Evolutionary conservation across 2,797 vertebrate genomes (phyloP).

Genomic region (Notolabrus celidotus): DNA sequence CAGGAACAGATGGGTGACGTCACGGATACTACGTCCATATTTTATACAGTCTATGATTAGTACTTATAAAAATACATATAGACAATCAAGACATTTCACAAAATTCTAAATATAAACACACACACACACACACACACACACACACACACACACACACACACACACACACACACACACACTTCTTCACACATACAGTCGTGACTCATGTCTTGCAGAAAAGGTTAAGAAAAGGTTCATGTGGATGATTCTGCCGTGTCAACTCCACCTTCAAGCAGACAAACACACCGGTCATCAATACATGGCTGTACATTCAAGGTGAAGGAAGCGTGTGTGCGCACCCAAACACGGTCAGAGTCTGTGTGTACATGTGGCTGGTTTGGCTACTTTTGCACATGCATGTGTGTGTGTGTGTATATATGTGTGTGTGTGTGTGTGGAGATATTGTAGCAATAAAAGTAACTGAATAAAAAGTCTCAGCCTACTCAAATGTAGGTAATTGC

Average conservation of each 20-base stretch:
- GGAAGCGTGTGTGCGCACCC: conserved; percentile 36
- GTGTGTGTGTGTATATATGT: conserved; percentile 37
- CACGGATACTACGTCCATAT: no score
- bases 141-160: conserved; percentile 47
- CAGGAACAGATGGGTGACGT: no score
- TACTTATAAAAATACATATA: no score
- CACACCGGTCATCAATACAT: conserved; percentile 33
- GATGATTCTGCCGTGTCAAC: conserved; percentile 26
- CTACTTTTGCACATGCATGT: conserved; percentile 33
- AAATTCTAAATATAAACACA: no score
- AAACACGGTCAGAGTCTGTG: conserved; percentile 41
- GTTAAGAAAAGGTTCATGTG: conserved; percentile 79
- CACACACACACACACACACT: background rate
- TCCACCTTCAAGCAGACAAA: conserved; percentile 15
- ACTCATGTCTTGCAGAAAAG: conserved; percentile 81
- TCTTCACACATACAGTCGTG: conserved; percentile 46
- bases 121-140: conserved; percentile 42
- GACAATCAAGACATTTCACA: no score
- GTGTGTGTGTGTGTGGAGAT: conserved; percentile 41
- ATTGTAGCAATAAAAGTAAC: no score
- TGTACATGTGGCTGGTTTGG: conserved; percentile 26
- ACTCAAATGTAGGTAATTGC: no score
- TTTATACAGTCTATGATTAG: no score
- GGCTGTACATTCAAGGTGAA: conserved; percentile 30
- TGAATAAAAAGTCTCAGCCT: no score